These are phyloP conservation scores for Apantesis nais DNA, from an alignment of 2,888 invertebrate species.

Conservation along the genomic window DNA sequence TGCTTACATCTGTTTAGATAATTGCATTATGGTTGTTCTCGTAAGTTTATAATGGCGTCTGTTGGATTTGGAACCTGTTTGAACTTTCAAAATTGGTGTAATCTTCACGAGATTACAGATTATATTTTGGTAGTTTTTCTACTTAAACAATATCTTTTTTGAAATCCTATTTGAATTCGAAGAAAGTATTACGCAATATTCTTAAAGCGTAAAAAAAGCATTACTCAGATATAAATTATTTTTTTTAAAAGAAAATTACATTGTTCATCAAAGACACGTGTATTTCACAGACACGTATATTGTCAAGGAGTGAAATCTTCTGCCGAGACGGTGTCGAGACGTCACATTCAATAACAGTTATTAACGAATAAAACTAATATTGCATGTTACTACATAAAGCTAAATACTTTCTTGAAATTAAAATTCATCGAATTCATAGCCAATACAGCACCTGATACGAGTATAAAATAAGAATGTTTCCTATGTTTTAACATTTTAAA, in stretches of 20 bases:
- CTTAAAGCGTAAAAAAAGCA: not conserved
- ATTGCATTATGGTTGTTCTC: slow-evolving; percentile 21
- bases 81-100: not conserved
- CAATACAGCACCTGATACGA: too few species aligned
- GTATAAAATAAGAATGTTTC: not conserved
- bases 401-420: too few species aligned
- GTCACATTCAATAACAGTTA: too few species aligned
- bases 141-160: not conserved
- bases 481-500: not conserved
- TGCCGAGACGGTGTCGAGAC: too few species aligned
- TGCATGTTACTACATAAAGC: too few species aligned
- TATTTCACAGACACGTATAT: too few species aligned
- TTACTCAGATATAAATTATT: not conserved
- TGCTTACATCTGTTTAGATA: slow-evolving; percentile 20
- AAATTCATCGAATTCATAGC: too few species aligned
- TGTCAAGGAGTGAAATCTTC: not conserved
- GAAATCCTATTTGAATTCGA: not conserved
- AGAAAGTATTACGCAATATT: not conserved
- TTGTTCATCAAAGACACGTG: too few species aligned
- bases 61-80: not conserved
- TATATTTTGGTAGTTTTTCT: not conserved
- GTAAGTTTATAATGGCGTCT: not conserved
- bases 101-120: not conserved
- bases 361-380: too few species aligned
- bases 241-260: too few species aligned